A percentile compares a stretch with the other conserved stretches of the same genome.
These are phyloP conservation scores for Saguinus imperator DNA, from an alignment of 2,113 vertebrate genomes.

Conservation along the genomic window DNA sequence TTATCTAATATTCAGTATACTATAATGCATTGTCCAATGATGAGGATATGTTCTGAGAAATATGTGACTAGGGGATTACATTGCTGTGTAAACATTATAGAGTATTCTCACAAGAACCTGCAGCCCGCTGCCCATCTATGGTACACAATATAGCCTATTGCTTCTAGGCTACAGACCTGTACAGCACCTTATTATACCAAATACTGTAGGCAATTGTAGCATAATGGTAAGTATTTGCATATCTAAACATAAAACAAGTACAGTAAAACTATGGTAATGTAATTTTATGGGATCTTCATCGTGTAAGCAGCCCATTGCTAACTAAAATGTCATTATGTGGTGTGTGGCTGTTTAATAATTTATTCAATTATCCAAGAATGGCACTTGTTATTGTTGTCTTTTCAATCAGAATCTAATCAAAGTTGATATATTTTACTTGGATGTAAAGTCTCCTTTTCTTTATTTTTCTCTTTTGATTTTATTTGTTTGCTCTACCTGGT, in stretches of 20 bases:
- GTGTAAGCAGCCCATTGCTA: not conserved
- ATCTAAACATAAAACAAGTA: not conserved
- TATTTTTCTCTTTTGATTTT: slow-evolving; percentile 6
- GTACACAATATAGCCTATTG: not conserved
- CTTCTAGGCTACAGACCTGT: not conserved
- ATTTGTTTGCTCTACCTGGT: slow-evolving; percentile 27
- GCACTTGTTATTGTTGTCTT: not conserved
- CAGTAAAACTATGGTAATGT: not conserved
- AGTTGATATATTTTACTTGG: not conserved
- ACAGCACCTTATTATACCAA: not conserved
- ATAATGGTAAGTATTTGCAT: not conserved
- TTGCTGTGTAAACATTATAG: not conserved
- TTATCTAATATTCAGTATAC: not conserved
- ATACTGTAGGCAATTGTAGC: not conserved
- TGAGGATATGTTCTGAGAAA: not conserved
- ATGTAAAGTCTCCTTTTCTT: not conserved
- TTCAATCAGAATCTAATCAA: not conserved
- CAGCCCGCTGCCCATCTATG: not conserved
- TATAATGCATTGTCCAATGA: not conserved
- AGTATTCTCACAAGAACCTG: not conserved
- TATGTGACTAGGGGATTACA: not conserved
- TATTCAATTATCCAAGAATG: not conserved
- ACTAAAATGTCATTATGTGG: not conserved
- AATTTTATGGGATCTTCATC: not conserved
- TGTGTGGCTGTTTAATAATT: not conserved